Evolutionary conservation across 1,140 invertebrate genomes (phyloP), one percentile per base, ranked within the genome.

Genomic region (Drusus annulatus): DNA sequence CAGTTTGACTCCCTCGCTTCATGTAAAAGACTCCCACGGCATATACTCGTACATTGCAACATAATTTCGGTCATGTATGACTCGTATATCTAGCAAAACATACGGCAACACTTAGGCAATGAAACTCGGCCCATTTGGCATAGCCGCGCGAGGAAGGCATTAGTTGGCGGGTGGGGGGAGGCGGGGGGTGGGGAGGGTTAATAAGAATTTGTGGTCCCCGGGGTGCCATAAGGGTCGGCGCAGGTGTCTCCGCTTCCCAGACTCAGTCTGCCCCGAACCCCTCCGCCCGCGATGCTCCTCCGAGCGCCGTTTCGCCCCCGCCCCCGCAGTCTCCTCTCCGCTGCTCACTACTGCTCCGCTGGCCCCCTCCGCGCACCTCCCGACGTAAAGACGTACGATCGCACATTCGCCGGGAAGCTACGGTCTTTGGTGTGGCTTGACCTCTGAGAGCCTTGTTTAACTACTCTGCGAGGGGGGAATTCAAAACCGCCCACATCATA

Each of bases 141-240:
- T 54, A 74, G 45, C 31, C 65, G 45, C 31, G 65, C 31, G 62
- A 36, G 45, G 68, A 71, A 8, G 31, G 68, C 68, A 51, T 71
- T 71, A 51, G 17, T 17, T 17, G n/a, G 68, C 4, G 1, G 17
- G 68, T 36, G 16, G 68, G 31, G 17, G 17, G 28, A 36, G 28
- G 16, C 28, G 56, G 76, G 76, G 31, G 56, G 76, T 71, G 31
- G 19, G 68, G 65, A 28, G 63, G 81, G 81, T 82, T 82, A 82
- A 82, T 82, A 79, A 82, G 81, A 82, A 82, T 82, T 82, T 79
- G 81, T 82, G 78, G 81, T 79, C 81, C 73, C 81, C 54, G 51
- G 77, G 65, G 80, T 54, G 52, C 65, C 69, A 28, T 69, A 69
- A 65, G 63, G 80, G 63, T 52, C 78, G 74, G 71, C 81, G 73